These are phyloP conservation scores for Troides helena DNA, from an alignment of 2,888 invertebrate species.

Conservation along the genomic window DNA sequence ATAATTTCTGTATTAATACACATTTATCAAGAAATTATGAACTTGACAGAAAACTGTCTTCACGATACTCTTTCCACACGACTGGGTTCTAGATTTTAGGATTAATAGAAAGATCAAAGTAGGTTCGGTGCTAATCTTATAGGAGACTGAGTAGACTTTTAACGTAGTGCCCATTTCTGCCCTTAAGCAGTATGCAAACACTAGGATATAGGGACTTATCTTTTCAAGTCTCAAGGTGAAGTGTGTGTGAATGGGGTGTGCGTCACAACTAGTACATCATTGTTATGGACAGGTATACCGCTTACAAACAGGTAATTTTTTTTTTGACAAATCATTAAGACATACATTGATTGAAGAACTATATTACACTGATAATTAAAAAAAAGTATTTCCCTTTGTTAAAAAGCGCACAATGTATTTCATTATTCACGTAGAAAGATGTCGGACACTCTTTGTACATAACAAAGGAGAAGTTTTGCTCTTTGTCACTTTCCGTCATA, in stretches of 20 bases:
- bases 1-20: not conserved
- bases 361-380: not conserved
- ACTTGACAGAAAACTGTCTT: not conserved
- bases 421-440: conserved; percentile 32
- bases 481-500: conserved; percentile 51
- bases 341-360: no score
- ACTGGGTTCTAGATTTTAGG: not conserved
- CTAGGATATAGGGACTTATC: no score
- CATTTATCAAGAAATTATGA: not conserved
- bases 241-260: no score
- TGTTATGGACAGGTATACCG: no score
- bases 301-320: no score
- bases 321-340: no score
- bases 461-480: conserved; percentile 45
- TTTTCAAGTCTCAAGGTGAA: no score
- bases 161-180: no score
- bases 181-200: no score
- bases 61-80: not conserved
- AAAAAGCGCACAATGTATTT: conserved; percentile 1
- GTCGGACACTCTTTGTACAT: conserved; percentile 40
- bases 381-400: conserved; percentile 3
- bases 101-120: not conserved
- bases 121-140: not conserved
- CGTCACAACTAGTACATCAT: no score
- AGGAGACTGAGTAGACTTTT: no score